A percentile compares a stretch with the other conserved stretches of the same genome.
phyloP scores from a whole-genome alignment of 1,140 invertebrate species.

The Zaprionus africanus region DNA sequence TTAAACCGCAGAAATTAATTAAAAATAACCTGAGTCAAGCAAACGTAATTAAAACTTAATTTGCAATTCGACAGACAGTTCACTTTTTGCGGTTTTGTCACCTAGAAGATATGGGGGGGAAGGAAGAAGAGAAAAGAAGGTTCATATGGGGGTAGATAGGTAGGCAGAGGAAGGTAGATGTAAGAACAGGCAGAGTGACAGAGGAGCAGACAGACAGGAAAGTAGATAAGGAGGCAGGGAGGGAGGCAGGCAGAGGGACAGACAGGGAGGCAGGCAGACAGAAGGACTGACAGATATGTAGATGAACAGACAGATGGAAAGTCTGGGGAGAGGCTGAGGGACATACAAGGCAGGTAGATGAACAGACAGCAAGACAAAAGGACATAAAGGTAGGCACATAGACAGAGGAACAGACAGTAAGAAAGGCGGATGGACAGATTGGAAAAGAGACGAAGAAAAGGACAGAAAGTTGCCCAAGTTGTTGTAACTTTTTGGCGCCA shows the following conservation, averaged over 20 bases:
- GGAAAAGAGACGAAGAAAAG: neutral
- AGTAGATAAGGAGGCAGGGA: neutral
- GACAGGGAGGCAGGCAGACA: too few relatives aligned
- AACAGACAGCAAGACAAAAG: too few relatives aligned
- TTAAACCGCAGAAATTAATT: conserved; percentile 38
- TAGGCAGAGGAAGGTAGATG: neutral
- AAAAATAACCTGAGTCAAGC: conserved; percentile 20
- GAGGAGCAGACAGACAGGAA: neutral
- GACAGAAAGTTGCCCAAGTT: neutral
- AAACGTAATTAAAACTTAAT: conserved; percentile 36
- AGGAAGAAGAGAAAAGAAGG: neutral
- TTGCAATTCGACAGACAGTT: neutral
- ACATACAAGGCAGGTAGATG: too few relatives aligned
- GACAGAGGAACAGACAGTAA: conserved; percentile 21
- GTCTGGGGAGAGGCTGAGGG: too few relatives aligned
- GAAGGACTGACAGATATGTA: too few relatives aligned
- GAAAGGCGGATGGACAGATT: neutral
- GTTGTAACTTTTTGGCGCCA: conserved; percentile 50
- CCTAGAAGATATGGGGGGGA: conserved; percentile 16
- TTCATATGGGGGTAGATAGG: conserved; percentile 7
- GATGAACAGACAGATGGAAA: too few relatives aligned
- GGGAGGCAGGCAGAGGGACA: too few relatives aligned
- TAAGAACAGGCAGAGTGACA: neutral
- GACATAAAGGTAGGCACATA: too few relatives aligned
- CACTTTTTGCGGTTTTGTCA: conserved; percentile 36